Conservation (phyloP, 2,797 vertebrate genomes). For the Malacoraja senta region DNA sequence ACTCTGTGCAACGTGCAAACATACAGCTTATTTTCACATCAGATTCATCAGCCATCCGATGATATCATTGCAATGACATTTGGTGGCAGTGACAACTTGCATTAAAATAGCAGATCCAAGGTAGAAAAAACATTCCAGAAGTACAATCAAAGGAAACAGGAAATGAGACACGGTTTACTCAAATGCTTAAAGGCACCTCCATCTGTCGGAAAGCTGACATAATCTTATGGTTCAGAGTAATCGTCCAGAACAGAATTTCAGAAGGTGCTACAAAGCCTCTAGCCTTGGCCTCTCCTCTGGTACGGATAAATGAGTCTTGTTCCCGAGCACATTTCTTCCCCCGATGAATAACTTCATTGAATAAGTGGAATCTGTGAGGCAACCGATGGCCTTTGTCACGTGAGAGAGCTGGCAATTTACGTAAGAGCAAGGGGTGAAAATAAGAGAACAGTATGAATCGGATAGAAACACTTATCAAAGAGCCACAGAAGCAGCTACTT, state of each 20-base stretch:
- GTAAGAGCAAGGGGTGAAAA: not conserved
- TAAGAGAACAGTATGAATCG: not conserved
- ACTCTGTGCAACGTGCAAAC: not conserved
- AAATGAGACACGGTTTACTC: not conserved
- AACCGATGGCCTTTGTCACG: not conserved
- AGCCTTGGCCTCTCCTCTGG: not conserved
- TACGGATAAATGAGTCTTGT: not conserved
- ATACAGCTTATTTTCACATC: not conserved
- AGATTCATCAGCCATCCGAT: not conserved
- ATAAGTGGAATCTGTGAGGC: not conserved
- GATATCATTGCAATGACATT: not conserved
- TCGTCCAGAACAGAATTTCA: not conserved
- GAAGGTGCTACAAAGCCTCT: not conserved
- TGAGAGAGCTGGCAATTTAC: not conserved
- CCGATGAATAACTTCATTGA: not conserved
- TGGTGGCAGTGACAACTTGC: not conserved
- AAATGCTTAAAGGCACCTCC: not conserved
- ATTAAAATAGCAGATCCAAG: not conserved
- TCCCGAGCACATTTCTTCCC: not conserved
- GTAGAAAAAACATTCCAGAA: not conserved
- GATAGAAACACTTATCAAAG: slow-evolving; percentile 17
- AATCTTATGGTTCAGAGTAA: not conserved
- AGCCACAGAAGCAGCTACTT: not conserved
- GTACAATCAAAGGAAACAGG: not conserved
- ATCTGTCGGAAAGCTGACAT: not conserved